A percentile compares a stretch with the other conserved stretches of the same genome.
Conservation (phyloP, 2,888 invertebrate species). For the Panzeria rudis region DNA sequence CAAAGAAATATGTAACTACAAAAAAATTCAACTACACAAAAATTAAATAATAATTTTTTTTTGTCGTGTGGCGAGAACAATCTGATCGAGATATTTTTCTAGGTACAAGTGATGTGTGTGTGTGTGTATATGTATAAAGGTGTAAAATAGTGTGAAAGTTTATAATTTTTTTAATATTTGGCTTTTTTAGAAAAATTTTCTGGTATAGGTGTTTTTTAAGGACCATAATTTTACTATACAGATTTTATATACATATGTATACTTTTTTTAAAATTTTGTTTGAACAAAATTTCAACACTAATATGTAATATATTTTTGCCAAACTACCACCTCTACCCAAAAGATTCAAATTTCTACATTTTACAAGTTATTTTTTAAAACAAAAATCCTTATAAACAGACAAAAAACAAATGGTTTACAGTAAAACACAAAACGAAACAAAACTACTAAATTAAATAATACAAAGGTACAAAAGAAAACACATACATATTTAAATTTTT, state of each 20-base stretch:
- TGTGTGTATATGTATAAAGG: constrained; percentile 42
- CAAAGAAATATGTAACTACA: constrained; percentile 69
- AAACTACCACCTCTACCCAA: constrained; percentile 61
- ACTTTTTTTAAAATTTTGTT: background rate
- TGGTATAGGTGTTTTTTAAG: background rate
- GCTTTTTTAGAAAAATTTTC: constrained; percentile 29
- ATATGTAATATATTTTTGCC: background rate
- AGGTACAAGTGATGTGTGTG: constrained; percentile 9
- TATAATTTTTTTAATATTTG: constrained; percentile 26
- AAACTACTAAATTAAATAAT: constrained; percentile 48
- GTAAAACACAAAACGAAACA: constrained; percentile 55
- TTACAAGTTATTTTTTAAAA: constrained; percentile 3
- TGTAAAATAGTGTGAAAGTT: constrained; percentile 20
- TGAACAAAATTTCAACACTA: too few relatives aligned
- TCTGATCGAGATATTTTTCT: background rate
- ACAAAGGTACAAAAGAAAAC: constrained; percentile 19
- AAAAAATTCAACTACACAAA: constrained; percentile 40
- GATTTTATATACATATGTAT: constrained; percentile 1
- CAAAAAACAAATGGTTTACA: constrained; percentile 53
- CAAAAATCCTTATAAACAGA: constrained; percentile 36
- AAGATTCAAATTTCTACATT: constrained; percentile 45
- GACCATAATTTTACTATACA: constrained; percentile 33
- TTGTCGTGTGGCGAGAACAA: constrained; percentile 9
- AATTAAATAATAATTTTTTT: constrained; percentile 24
- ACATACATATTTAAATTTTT: constrained; percentile 14